These are phyloP conservation scores for Endotricha flammealis DNA, from an alignment of 2,888 invertebrate genomes.

Conservation along the genomic window DNA sequence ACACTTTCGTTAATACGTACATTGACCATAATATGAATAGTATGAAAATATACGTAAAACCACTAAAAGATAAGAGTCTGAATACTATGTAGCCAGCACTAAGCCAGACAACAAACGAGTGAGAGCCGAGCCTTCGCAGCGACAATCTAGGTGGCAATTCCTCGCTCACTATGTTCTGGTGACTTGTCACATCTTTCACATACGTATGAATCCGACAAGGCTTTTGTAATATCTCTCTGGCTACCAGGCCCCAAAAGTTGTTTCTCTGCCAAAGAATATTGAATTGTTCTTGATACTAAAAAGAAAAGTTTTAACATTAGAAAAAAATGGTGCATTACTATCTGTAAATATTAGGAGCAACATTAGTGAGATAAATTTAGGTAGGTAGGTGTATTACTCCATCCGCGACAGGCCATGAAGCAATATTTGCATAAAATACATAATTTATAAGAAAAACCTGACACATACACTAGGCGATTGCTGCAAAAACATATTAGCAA, in stretches of 20 bases:
- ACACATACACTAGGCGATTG: no score
- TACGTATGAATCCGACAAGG: conserved; percentile 81
- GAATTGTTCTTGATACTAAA: conserved; percentile 84
- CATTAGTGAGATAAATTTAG: no score
- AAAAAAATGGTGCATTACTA: no score
- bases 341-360: no score
- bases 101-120: conserved; percentile 77
- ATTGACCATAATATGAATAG: conserved; percentile 63
- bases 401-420: no score
- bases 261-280: conserved; percentile 80
- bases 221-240: conserved; percentile 80
- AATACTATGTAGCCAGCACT: conserved; percentile 70
- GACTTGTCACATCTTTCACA: conserved; percentile 78
- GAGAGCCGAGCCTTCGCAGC: conserved; percentile 82
- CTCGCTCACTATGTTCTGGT: conserved; percentile 74
- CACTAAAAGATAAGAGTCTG: conserved; percentile 73
- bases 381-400: no score
- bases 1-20: conserved; percentile 70
- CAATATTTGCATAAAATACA: no score
- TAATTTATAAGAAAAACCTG: no score
- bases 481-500: no score
- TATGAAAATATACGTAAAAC: conserved; percentile 66
- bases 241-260: conserved; percentile 80
- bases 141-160: conserved; percentile 83
- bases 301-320: conserved; percentile 25